Evolutionary conservation across 2,888 invertebrate species (phyloP).

Genomic region (Endotricha flammealis): DNA sequence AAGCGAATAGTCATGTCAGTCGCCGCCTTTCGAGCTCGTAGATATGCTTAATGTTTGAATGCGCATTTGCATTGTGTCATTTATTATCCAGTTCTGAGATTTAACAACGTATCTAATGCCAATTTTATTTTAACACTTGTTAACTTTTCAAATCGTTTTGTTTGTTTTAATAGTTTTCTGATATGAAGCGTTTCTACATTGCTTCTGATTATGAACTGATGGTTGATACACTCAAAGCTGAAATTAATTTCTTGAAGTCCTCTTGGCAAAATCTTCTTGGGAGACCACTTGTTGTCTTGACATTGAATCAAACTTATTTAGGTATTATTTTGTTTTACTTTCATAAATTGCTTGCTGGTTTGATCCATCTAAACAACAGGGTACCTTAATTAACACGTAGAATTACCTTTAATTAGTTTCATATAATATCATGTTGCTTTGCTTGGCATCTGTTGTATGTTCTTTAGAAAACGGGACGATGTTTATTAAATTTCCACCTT

Average conservation of each 20-base stretch:
- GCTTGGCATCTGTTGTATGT: too few species aligned
- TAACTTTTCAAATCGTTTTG: slow-evolving; percentile 22
- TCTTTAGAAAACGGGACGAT: too few species aligned
- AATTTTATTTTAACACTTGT: background rate
- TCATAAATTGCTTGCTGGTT: slow-evolving; percentile 41
- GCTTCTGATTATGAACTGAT: slow-evolving; percentile 98
- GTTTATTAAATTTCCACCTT: too few species aligned
- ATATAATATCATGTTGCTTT: too few species aligned
- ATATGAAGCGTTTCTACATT: slow-evolving; percentile 98
- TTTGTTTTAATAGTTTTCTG: slow-evolving; percentile 89
- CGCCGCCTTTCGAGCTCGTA: too few species aligned
- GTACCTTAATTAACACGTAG: too few species aligned
- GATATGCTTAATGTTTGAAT: too few species aligned
- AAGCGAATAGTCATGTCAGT: too few species aligned
- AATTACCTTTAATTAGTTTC: too few species aligned
- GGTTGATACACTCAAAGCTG: slow-evolving; percentile 98
- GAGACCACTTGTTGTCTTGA: slow-evolving; percentile 95
- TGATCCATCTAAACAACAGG: slow-evolving; percentile 20
- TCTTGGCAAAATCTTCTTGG: slow-evolving; percentile 99
- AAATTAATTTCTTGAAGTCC: slow-evolving; percentile 98
- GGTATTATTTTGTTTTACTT: slow-evolving; percentile 78
- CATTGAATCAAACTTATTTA: slow-evolving; percentile 92
- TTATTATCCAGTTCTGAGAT: too few species aligned
- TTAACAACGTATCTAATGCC: too few species aligned
- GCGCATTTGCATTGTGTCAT: too few species aligned